Conservation (phyloP, 1,140 invertebrate genomes). For the Leptonema lineaticorne region DNA sequence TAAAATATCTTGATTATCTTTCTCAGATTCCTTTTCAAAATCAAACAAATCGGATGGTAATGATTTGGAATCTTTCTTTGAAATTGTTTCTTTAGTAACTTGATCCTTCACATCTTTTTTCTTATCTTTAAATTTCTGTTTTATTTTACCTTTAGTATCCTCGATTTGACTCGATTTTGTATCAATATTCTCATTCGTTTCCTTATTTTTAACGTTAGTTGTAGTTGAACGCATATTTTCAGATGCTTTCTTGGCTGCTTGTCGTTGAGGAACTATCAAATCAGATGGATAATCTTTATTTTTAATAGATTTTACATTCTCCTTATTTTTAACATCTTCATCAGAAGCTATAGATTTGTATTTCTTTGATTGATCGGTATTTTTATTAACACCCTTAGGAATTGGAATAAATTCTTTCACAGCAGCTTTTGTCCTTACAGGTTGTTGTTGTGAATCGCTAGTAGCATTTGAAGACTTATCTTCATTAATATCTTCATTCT, state of each 20-base stretch:
- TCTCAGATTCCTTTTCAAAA: conserved; percentile 63
- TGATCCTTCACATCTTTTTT: conserved; percentile 45
- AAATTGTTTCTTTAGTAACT: conserved; percentile 37
- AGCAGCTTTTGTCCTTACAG: conserved; percentile 75
- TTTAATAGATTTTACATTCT: conserved; percentile 59
- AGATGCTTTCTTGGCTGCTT: conserved; percentile 87
- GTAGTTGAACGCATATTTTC: conserved; percentile 76
- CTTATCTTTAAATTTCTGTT: conserved; percentile 51
- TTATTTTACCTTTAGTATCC: conserved; percentile 48
- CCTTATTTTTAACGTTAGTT: conserved; percentile 46
- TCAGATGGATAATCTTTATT: conserved; percentile 72
- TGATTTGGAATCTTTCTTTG: conserved; percentile 40
- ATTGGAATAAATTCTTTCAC: conserved; percentile 72
- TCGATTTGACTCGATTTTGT: conserved; percentile 45
- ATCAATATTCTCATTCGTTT: conserved; percentile 48
- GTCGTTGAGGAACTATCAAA: conserved; percentile 85
- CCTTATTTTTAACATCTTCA: conserved; percentile 54
- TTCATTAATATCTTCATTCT: conserved; percentile 52
- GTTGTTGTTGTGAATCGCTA: conserved; percentile 68
- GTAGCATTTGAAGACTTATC: conserved; percentile 58
- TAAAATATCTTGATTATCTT: conserved; percentile 68
- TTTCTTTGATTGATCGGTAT: conserved; percentile 48
- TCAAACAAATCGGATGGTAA: conserved; percentile 57
- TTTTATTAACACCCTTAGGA: conserved; percentile 46
- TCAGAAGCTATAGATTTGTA: conserved; percentile 49